phyloP scores from a whole-genome alignment of 2,888 invertebrate species.

The Sinelater perroti region DNA sequence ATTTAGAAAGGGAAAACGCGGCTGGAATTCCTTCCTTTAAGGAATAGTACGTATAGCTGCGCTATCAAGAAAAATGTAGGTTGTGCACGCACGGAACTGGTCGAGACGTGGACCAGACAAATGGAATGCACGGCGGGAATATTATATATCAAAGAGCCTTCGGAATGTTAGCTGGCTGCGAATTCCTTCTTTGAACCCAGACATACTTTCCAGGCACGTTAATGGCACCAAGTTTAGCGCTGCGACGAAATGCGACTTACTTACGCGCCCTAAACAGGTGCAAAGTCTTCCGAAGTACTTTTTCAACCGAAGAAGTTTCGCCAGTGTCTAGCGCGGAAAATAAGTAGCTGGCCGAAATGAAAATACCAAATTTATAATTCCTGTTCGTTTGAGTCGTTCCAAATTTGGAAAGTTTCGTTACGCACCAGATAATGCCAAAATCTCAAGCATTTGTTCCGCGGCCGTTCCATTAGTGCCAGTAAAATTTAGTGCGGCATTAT shows the following conservation, averaged over 20 bases:
- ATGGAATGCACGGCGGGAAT: slow-evolving; percentile 10
- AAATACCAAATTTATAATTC: slow-evolving; percentile 1
- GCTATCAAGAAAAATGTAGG: no score
- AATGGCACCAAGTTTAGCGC: slow-evolving; percentile 2
- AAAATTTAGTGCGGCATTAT: no score
- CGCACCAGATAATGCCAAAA: neutral
- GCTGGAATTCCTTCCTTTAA: no score
- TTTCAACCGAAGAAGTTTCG: neutral
- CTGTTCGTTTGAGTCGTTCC: neutral
- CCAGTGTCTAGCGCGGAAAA: neutral
- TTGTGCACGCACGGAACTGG: neutral
- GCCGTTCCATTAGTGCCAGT: no score
- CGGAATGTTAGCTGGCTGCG: neutral
- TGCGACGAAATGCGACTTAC: neutral
- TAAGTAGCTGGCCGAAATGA: neutral
- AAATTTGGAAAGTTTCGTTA: neutral
- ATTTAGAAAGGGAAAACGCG: no score
- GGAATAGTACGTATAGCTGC: no score
- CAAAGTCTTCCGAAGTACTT: neutral
- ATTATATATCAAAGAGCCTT: slow-evolving; percentile 12
- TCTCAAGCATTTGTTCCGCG: slow-evolving; percentile 1
- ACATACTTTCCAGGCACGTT: neutral
- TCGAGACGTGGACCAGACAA: slow-evolving; percentile 8
- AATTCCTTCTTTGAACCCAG: slow-evolving; percentile 12
- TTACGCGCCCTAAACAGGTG: neutral